phyloP scores from a whole-genome alignment of 2,888 invertebrate species.

The Ommatoiulus sabulosus region DNA sequence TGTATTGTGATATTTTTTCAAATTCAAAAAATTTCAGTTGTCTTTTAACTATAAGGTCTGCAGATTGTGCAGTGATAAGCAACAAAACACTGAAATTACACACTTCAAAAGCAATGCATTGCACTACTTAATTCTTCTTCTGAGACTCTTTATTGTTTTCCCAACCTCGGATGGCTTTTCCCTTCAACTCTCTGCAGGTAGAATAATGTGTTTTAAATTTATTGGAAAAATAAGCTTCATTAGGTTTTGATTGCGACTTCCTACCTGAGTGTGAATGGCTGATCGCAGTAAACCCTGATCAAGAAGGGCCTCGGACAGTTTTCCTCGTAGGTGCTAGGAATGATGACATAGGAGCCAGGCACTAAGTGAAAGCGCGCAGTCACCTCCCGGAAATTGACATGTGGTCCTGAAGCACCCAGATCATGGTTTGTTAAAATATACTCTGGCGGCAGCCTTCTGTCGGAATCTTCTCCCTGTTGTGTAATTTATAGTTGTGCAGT shows the following conservation, averaged over 20 bases:
- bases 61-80: not conserved
- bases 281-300: constrained; percentile 51
- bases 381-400: constrained; percentile 58
- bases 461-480: constrained; percentile 35
- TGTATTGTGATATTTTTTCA: too few species aligned
- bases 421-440: constrained; percentile 53
- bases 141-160: not conserved
- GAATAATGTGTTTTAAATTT: not conserved
- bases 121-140: not conserved
- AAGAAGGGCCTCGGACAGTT: constrained; percentile 55
- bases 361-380: constrained; percentile 54
- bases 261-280: constrained; percentile 25
- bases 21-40: too few species aligned
- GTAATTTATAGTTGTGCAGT: too few species aligned
- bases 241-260: not conserved
- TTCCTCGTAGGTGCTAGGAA: constrained; percentile 59
- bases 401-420: constrained; percentile 56
- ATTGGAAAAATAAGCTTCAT: not conserved
- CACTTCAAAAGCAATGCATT: not conserved
- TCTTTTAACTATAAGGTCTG: too few species aligned
- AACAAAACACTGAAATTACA: not conserved
- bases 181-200: constrained; percentile 49
- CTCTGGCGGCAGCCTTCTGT: constrained; percentile 25
- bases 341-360: constrained; percentile 59
- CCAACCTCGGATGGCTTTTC: constrained; percentile 35